Conservation (phyloP, 2,888 invertebrate species). For the Trachelus tabidus region DNA sequence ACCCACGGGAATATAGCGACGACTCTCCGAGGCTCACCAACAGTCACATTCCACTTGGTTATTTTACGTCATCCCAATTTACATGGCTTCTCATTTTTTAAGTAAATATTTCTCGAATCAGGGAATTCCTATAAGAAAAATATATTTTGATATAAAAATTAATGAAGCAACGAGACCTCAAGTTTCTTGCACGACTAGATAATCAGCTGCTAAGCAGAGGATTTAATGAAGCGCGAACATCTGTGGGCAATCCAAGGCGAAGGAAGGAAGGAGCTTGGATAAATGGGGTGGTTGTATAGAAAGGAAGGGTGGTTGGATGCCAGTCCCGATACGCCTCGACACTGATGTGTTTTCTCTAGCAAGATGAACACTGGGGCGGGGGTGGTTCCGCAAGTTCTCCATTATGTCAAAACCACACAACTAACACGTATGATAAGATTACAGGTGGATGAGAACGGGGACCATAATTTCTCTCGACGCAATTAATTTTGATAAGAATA, state of each 20-base stretch:
- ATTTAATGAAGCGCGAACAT: conserved; percentile 7
- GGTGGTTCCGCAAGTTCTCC: not conserved
- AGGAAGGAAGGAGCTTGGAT: not conserved
- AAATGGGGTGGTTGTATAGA: not conserved
- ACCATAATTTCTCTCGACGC: conserved; percentile 18
- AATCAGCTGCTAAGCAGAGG: not conserved
- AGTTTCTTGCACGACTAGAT: not conserved
- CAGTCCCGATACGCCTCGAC: conserved; percentile 5
- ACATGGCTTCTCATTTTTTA: not conserved
- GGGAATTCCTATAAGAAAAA: not conserved
- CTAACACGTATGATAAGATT: conserved; percentile 12
- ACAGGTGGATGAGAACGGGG: conserved; percentile 13
- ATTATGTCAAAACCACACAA: not conserved
- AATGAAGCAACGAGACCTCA: not conserved
- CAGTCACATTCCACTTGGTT: conserved; percentile 14
- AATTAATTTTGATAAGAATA: conserved; percentile 17
- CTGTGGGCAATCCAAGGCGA: not conserved
- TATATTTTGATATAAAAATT: not conserved
- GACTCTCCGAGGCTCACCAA: conserved; percentile 51
- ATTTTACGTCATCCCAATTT: not conserved
- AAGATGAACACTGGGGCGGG: not conserved
- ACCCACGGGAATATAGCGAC: conserved; percentile 35
- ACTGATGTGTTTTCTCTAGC: conserved; percentile 11
- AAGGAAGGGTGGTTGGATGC: not conserved
- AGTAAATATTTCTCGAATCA: not conserved